A percentile compares a stretch with the other conserved stretches of the same genome.
Conservation (phyloP, 2,113 vertebrate species). For the Semnornis frantzii region DNA sequence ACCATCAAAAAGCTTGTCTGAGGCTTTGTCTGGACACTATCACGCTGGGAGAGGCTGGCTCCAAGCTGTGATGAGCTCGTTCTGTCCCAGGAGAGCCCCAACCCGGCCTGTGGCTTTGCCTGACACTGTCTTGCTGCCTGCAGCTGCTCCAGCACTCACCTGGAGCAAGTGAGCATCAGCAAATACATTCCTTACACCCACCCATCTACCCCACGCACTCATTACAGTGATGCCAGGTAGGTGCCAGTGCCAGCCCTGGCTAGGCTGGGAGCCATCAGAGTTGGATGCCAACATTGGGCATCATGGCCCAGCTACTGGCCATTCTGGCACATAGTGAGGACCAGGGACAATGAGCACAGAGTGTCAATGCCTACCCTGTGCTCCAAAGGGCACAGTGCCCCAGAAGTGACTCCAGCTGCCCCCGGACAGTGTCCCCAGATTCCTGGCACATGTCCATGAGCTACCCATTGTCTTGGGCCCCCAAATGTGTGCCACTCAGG, state of each 20-base stretch:
- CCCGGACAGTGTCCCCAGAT: rapidly evolving
- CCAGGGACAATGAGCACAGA: not conserved
- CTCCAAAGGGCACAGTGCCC: not conserved
- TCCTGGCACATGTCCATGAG: rapidly evolving
- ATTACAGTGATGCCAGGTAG: rapidly evolving
- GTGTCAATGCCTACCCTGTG: rapidly evolving
- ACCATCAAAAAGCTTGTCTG: conserved; percentile 12
- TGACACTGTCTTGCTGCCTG: not conserved
- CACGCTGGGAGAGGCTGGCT: not conserved
- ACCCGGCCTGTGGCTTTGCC: rapidly evolving
- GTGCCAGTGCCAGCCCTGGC: not conserved
- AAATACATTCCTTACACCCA: not conserved
- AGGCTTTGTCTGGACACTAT: not conserved
- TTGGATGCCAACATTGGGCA: not conserved
- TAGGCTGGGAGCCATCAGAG: not conserved
- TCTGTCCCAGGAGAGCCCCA: not conserved
- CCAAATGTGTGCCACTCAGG: not conserved
- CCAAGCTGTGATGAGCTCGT: rapidly evolving
- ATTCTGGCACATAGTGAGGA: not conserved
- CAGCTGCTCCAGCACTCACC: not conserved
- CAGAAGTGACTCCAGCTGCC: rapidly evolving
- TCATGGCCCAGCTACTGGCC: not conserved
- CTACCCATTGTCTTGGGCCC: not conserved
- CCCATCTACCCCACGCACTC: not conserved
- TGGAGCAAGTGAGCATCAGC: rapidly evolving